Evolutionary conservation across 2,113 vertebrate genomes (phyloP), one percentile per base, ranked within the genome.

Genomic region (Drymodes brunneopygia): DNA sequence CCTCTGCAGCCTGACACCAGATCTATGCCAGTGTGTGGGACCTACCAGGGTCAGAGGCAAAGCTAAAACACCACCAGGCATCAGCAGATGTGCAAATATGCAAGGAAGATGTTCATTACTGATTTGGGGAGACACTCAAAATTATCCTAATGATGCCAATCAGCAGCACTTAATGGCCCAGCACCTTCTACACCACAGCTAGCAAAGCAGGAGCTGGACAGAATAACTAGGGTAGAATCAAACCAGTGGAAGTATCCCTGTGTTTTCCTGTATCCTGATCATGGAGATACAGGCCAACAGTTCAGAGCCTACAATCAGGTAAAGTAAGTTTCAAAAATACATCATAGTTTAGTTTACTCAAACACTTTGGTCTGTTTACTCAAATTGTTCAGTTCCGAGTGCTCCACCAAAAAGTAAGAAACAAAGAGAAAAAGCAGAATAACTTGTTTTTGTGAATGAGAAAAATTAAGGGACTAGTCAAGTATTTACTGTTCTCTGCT

Each of bases 1-100:
- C 31, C n/a, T 65, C 51, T 83, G 57, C 73, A 86, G 45, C 15
- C 79, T 86, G 74, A 82, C 58, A n/a, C 1, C 23, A 58, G 21
- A 35, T 33, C 69, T 24, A 2, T 0, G 0, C 0, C 12, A 86
- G 11, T 0, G 3, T 8, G 25, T 4, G 47, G 27, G 25, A 72
- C 24, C 45, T 20, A 21, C 38, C 47, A 70, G 54, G 42, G 42
- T 8, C 3, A 77, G 31, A 86, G 28, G 44, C n/a, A 60, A 83
- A 92, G 56, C 50, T 42, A 25, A 50, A 80, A 24, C 29, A 82
- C 72, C 56, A 56, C 29, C 36, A 86, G 67, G 66, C 33, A 33
- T 19, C 60, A 47, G 64, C 1, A 50, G 33, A 47, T 29, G 31
- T 28, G 64, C 72, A 71, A 47, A 66, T 29, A n/a, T 16, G 15